Conservation (phyloP, 2,113 vertebrate species). For the Brienomyrus brachyistius region DNA sequence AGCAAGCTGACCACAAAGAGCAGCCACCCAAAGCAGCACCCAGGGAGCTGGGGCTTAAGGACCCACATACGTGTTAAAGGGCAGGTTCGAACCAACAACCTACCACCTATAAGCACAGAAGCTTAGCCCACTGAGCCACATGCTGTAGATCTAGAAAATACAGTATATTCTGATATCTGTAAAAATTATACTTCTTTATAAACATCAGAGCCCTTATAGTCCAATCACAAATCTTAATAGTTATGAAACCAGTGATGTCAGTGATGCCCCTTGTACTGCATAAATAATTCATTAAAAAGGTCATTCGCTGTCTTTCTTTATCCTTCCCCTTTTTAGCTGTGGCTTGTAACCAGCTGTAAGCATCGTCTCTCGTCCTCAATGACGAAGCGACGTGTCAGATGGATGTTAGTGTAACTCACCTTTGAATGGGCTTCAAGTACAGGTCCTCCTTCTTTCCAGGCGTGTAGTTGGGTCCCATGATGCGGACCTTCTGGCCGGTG, state of each 20-base stretch:
- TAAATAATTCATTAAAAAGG: not conserved
- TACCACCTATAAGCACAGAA: too few species aligned
- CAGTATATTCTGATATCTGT: not conserved
- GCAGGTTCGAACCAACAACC: too few species aligned
- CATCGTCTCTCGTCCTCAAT: not conserved
- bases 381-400: not conserved
- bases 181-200: not conserved
- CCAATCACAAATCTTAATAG: not conserved
- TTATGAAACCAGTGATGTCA: not conserved
- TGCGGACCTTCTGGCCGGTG: conserved; percentile 51
- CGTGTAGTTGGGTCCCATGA: conserved; percentile 55
- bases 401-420: conserved; percentile 26
- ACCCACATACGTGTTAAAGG: too few species aligned
- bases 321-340: not conserved
- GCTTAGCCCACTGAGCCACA: too few species aligned
- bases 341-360: not conserved
- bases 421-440: conserved; percentile 57
- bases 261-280: not conserved
- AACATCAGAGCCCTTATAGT: not conserved
- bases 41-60: too few species aligned
- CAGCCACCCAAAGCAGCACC: too few species aligned
- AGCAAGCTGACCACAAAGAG: too few species aligned
- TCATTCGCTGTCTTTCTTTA: not conserved
- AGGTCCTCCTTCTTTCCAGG: conserved; percentile 59
- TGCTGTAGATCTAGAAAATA: not conserved